These are phyloP conservation scores for Biston stratarius DNA, from an alignment of 2,888 invertebrate species.

Conservation along the genomic window DNA sequence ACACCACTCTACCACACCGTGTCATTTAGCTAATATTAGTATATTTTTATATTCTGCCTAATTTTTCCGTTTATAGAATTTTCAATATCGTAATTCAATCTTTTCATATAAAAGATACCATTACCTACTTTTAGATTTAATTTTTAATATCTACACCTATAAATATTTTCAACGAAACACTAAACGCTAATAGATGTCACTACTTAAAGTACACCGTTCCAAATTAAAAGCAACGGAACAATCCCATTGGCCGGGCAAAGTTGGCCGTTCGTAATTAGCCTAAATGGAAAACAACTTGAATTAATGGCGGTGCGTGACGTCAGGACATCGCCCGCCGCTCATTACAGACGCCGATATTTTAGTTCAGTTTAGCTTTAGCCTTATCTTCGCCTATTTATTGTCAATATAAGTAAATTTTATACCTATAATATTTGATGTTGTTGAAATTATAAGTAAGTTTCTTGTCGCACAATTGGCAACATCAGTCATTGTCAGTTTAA, in stretches of 20 bases:
- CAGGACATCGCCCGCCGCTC: constrained; percentile 34
- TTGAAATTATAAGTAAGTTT: no score
- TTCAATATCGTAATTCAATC: no score
- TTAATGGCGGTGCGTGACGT: constrained; percentile 45
- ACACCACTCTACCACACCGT: no score
- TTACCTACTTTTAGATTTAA: no score
- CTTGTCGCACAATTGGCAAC: no score
- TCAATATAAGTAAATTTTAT: no score
- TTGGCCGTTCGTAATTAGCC: constrained; percentile 46
- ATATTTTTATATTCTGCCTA: no score
- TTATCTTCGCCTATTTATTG: not conserved
- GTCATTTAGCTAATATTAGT: no score
- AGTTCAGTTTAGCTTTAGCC: not conserved
- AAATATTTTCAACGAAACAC: constrained; percentile 3
- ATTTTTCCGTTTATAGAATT: no score
- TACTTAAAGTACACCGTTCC: constrained; percentile 38
- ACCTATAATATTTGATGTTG: no score
- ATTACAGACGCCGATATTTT: not conserved
- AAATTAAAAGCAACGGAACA: constrained; percentile 46
- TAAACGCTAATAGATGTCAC: constrained; percentile 26
- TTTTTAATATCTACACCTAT: not conserved
- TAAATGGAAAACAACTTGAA: constrained; percentile 50
- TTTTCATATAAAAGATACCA: no score
- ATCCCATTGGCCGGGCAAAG: constrained; percentile 42
- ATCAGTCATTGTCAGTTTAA: no score